A percentile compares a stretch with the other conserved stretches of the same genome.
These are phyloP conservation scores for Copidosoma floridanum DNA, from an alignment of 1,140 invertebrate genomes.

Conservation along the genomic window DNA sequence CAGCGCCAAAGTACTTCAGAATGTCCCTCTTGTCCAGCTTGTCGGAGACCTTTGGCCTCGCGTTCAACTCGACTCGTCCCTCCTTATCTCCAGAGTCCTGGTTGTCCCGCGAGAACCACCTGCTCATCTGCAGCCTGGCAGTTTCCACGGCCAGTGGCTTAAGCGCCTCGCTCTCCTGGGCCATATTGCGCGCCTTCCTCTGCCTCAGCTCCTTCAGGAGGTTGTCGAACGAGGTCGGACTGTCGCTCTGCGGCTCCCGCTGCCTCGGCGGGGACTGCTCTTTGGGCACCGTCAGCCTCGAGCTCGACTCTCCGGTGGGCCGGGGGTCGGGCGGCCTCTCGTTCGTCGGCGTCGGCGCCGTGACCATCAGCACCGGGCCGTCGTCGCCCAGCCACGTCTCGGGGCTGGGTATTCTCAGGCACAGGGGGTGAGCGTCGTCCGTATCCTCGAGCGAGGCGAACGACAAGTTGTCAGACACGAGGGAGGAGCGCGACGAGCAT, in stretches of 20 bases:
- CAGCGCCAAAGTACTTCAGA: slow-evolving; percentile 45
- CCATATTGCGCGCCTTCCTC: slow-evolving; percentile 44
- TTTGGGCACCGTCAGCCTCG: slow-evolving; percentile 29
- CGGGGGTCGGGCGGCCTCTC: slow-evolving; percentile 30
- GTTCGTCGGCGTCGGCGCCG: slow-evolving; percentile 43
- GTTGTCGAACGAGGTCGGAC: slow-evolving; percentile 38
- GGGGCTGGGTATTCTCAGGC: neutral
- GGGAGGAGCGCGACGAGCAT: slow-evolving; percentile 29
- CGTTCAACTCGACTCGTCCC: slow-evolving; percentile 30
- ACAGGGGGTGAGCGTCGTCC: too few relatives aligned
- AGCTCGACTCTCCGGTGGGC: slow-evolving; percentile 12
- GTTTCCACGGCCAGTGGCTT: slow-evolving; percentile 44
- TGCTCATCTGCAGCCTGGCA: slow-evolving; percentile 45
- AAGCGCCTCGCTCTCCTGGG: slow-evolving; percentile 32
- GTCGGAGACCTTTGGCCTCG: slow-evolving; percentile 43
- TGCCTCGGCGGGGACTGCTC: slow-evolving; percentile 10
- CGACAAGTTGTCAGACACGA: neutral
- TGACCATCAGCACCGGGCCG: slow-evolving; percentile 36
- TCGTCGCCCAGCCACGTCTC: neutral
- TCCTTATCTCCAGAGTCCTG: too few relatives aligned
- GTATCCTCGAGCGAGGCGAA: neutral
- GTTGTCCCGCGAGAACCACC: slow-evolving; percentile 37
- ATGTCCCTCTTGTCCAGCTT: slow-evolving; percentile 47
- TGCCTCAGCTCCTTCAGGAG: slow-evolving; percentile 45
- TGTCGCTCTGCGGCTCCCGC: slow-evolving; percentile 10